These are phyloP conservation scores for Solenodon paradoxus DNA, from an alignment of 2,113 vertebrate species.

Conservation along the genomic window DNA sequence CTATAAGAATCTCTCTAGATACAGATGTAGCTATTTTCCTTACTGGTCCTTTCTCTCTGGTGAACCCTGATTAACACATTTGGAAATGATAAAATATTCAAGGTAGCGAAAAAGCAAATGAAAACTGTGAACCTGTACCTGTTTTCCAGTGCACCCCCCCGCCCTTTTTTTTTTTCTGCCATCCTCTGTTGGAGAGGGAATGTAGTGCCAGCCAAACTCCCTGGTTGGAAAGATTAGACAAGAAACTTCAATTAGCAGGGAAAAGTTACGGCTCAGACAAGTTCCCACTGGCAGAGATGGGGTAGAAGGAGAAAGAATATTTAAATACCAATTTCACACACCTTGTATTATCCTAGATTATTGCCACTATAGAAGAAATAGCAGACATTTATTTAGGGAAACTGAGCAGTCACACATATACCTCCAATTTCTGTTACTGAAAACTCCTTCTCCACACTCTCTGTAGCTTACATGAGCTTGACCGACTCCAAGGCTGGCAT, in stretches of 20 bases:
- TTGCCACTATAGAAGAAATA: background rate
- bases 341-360: background rate
- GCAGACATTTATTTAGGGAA: background rate
- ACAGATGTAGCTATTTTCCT: no score
- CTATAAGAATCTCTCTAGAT: no score
- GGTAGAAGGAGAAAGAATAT: background rate
- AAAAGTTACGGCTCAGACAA: background rate
- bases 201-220: background rate
- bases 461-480: background rate
- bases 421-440: background rate
- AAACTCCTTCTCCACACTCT: background rate
- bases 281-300: background rate
- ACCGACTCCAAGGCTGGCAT: background rate
- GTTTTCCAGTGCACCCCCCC: background rate
- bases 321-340: background rate
- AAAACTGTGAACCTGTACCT: background rate
- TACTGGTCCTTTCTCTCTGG: background rate
- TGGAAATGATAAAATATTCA: slow-evolving; percentile 7
- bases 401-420: background rate
- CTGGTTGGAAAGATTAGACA: background rate
- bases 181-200: background rate
- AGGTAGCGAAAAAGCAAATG: background rate
- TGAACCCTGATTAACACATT: background rate
- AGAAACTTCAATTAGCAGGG: background rate
- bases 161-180: background rate